These are phyloP conservation scores for Zhuqinia jingwanae DNA, from an alignment of 2,888 invertebrate genomes.

Conservation along the genomic window DNA sequence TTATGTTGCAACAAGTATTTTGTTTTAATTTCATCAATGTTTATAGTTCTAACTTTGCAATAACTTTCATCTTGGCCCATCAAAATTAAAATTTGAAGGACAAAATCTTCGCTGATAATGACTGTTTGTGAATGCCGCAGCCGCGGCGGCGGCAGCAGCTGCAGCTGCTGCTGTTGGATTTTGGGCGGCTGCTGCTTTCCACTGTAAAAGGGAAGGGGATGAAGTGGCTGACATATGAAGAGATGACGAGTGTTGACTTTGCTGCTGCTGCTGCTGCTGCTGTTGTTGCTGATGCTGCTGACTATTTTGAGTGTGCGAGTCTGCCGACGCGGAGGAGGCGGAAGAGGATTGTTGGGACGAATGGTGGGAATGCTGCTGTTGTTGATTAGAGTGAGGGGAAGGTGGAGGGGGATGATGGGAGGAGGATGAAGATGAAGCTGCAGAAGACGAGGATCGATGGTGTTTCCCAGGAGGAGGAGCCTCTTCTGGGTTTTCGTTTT, in stretches of 20 bases:
- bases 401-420: background rate
- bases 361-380: background rate
- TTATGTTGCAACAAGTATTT: too few species aligned
- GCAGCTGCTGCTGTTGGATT: too few species aligned
- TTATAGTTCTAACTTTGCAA: background rate
- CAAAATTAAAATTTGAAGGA: background rate
- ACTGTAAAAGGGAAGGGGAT: background rate
- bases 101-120: slow-evolving; percentile 17
- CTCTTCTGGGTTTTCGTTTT: slow-evolving; percentile 17
- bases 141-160: background rate
- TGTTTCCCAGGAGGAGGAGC: background rate
- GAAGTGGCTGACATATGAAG: background rate
- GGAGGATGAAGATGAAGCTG: background rate
- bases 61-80: slow-evolving; percentile 11
- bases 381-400: background rate
- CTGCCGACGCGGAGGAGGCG: background rate
- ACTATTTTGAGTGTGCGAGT: too few species aligned
- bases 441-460: too few species aligned
- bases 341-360: background rate
- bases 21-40: too few species aligned
- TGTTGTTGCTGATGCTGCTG: background rate
- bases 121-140: background rate
- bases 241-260: background rate
- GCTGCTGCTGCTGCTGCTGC: background rate
- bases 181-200: background rate